Evolutionary conservation across 2,113 vertebrate genomes (phyloP), one percentile per base, ranked within the genome.

Genomic region (Panurus biarmicus): DNA sequence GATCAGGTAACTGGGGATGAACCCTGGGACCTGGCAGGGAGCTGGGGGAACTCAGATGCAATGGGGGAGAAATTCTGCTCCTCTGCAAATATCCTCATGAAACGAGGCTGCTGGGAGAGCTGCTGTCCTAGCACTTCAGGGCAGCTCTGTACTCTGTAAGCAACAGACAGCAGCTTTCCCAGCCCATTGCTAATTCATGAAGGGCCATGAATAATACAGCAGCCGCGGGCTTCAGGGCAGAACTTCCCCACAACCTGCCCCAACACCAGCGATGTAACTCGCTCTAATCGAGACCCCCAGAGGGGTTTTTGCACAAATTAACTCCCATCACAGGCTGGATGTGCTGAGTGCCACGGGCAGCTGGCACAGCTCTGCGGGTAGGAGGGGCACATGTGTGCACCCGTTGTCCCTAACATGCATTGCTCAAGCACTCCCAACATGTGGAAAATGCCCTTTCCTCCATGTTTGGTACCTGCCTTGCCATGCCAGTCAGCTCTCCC

Each of bases 161-260:
- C 69, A 95, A 97, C 2, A 93, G 95, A 89, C 73, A 11, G 60
- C 70, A 86, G 92, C 88, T 75, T 88, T 93, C 79, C 92, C 1
- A 0, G 62, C 15, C 93, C 81, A 94, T 97, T 84, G 94, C 75
- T 97, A 97, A 97, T 96, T 95, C 88, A 97, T 91, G 79, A 79
- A 19, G 67, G 48, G 5, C n/a, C 70, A 88, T 97, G 89, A 98
- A 97, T 96, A 96, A 97, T 84, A 85, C 45, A 97, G 91, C 40
- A 95, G 90, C 94, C 83, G 56, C 16, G 6, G 18, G 92, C 87
- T 94, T 56, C 67, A 75, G 90, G 73, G 89, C 81, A 85, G 85
- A 96, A 91, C 93, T 86, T 89, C 74, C 90, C 95, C 93, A 87
- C 19, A 44, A 82, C 94, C 93, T 96, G 85, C 86, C 96, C 96